phyloP scores from a whole-genome alignment of 2,888 invertebrate species.

The Dromius quadrimaculatus region DNA sequence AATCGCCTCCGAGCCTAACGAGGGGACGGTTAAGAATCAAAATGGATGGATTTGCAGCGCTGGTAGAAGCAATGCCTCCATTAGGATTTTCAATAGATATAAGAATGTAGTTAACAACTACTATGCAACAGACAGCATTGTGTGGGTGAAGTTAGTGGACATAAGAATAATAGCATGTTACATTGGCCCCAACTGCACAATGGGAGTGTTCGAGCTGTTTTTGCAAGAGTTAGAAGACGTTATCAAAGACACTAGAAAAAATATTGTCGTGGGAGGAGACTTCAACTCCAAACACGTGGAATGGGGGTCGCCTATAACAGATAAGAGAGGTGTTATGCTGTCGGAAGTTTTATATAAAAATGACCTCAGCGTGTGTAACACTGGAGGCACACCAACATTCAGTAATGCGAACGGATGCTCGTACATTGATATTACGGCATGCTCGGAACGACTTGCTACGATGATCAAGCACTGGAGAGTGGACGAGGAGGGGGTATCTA shows the following conservation, averaged over 20 bases:
- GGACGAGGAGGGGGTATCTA: background rate
- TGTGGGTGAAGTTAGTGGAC: background rate
- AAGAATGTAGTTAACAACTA: background rate
- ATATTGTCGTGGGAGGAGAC: background rate
- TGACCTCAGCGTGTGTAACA: background rate
- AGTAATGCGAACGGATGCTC: background rate
- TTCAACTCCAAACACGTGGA: background rate
- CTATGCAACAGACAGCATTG: background rate
- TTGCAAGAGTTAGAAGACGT: background rate
- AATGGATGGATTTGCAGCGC: background rate
- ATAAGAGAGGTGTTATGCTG: background rate
- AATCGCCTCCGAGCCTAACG: background rate
- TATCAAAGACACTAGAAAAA: too few species aligned
- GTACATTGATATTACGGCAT: background rate
- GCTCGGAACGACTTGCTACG: background rate
- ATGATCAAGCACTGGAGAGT: background rate
- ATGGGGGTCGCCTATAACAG: conserved; percentile 18
- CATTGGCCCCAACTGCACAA: background rate
- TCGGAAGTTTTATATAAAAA: background rate
- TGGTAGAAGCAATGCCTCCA: background rate
- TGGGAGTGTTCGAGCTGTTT: background rate
- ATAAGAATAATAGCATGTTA: background rate
- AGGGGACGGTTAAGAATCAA: background rate
- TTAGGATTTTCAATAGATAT: background rate
- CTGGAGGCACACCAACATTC: background rate